These are phyloP conservation scores for Lepidocyrtinus sp. DNA, from an alignment of 2,888 invertebrate species.

Conservation along the genomic window DNA sequence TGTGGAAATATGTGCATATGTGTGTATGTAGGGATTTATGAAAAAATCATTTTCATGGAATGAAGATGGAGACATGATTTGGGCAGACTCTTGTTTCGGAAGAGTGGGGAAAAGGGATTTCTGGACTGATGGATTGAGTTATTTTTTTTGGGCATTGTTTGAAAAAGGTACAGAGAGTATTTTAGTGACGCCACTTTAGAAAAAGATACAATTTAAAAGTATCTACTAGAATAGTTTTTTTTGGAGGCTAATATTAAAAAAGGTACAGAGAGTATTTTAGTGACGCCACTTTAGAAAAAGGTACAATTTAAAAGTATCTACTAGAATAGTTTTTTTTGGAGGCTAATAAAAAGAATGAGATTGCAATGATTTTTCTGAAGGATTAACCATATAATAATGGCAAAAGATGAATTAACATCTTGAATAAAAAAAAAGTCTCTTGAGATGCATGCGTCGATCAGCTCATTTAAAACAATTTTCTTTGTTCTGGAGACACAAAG, in stretches of 20 bases:
- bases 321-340: too few relatives aligned
- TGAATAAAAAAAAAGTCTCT: background rate
- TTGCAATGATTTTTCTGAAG: background rate
- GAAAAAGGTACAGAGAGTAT: background rate
- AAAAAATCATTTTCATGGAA: background rate
- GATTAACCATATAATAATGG: too few relatives aligned
- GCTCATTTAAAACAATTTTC: slow-evolving; percentile 11
- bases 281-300: background rate
- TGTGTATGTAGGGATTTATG: background rate
- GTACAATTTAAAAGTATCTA: too few relatives aligned
- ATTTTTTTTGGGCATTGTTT: background rate
- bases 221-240: too few relatives aligned
- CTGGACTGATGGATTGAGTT: background rate
- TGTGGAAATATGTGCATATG: background rate
- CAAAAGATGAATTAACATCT: too few relatives aligned
- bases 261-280: background rate
- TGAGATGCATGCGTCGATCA: background rate
- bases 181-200: background rate
- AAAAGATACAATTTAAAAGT: too few relatives aligned
- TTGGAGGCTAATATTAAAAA: background rate
- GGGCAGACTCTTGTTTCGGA: background rate
- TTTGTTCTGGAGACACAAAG: slow-evolving; percentile 47
- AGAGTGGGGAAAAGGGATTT: background rate
- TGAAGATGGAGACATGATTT: background rate
- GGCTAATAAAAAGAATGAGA: background rate